Evolutionary conservation across 2,888 invertebrate species (phyloP).

Genomic region (Anoplius nigerrimus): DNA sequence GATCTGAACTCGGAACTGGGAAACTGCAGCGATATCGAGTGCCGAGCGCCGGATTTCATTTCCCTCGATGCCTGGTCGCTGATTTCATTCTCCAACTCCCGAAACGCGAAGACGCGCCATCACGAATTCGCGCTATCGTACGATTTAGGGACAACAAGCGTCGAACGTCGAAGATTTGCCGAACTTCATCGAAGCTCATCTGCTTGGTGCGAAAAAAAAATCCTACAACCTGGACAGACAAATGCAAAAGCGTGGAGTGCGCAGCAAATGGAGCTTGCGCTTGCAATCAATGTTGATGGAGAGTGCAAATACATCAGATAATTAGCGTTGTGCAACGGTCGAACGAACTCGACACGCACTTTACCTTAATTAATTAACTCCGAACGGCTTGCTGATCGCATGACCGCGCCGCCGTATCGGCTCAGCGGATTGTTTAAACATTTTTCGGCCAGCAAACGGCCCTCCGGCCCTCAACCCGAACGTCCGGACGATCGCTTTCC

Average conservation of each 20-base stretch:
- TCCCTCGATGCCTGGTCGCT: slow-evolving; percentile 12
- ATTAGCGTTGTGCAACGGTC: slow-evolving; percentile 42
- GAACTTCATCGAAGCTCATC: too few relatives aligned
- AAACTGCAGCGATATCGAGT: slow-evolving; percentile 31
- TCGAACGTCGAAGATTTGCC: too few relatives aligned
- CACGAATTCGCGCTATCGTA: too few relatives aligned
- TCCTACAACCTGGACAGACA: too few relatives aligned
- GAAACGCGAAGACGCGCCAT: background rate
- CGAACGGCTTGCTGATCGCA: slow-evolving; percentile 29
- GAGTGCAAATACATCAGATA: slow-evolving; percentile 31
- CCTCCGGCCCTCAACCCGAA: too few relatives aligned
- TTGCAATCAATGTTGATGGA: slow-evolving; percentile 29
- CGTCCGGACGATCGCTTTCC: too few relatives aligned
- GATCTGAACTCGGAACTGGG: slow-evolving; percentile 42
- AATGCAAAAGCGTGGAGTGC: too few relatives aligned
- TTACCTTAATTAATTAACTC: slow-evolving; percentile 50
- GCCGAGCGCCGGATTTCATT: slow-evolving; percentile 36
- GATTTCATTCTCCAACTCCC: slow-evolving; percentile 31
- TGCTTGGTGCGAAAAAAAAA: too few relatives aligned
- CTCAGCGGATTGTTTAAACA: slow-evolving; percentile 7
- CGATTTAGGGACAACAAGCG: too few relatives aligned
- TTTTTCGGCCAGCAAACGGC: too few relatives aligned
- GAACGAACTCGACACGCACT: slow-evolving; percentile 24
- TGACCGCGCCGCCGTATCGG: background rate
- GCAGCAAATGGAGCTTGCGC: too few relatives aligned